These are phyloP conservation scores for Diachasmimorpha longicaudata DNA, from an alignment of 1,140 invertebrate species.

Conservation along the genomic window DNA sequence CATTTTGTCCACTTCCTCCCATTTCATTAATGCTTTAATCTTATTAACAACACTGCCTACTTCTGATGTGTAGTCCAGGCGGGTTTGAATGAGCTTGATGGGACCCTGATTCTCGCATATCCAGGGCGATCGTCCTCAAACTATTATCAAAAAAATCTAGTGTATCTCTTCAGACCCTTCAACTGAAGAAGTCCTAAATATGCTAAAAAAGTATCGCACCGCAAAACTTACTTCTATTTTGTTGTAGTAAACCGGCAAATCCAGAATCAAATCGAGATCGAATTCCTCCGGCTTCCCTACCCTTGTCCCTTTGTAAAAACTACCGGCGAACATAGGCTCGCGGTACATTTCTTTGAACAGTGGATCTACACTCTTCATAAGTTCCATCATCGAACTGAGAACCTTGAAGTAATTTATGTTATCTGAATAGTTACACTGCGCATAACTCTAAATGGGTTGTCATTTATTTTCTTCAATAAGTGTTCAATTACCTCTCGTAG, in stretches of 20 bases:
- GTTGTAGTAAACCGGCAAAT: constrained; percentile 52
- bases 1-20: too few relatives aligned
- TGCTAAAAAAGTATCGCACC: too few relatives aligned
- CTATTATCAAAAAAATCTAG: neutral
- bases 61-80: neutral
- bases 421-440: neutral
- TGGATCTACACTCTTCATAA: constrained; percentile 42
- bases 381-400: constrained; percentile 21
- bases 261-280: constrained; percentile 64
- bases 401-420: constrained; percentile 29
- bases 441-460: neutral
- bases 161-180: too few relatives aligned
- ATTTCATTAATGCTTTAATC: neutral
- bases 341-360: constrained; percentile 44
- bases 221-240: constrained; percentile 48
- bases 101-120: neutral
- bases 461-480: neutral
- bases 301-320: constrained; percentile 64
- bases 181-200: neutral
- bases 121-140: neutral
- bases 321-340: constrained; percentile 60
- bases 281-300: constrained; percentile 64
- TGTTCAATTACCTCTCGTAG: constrained; percentile 22
- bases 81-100: neutral
- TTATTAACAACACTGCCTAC: neutral